Base-by-base conservation (phyloP, 2,888 invertebrate genomes). In the Lagria hirta region DNA sequence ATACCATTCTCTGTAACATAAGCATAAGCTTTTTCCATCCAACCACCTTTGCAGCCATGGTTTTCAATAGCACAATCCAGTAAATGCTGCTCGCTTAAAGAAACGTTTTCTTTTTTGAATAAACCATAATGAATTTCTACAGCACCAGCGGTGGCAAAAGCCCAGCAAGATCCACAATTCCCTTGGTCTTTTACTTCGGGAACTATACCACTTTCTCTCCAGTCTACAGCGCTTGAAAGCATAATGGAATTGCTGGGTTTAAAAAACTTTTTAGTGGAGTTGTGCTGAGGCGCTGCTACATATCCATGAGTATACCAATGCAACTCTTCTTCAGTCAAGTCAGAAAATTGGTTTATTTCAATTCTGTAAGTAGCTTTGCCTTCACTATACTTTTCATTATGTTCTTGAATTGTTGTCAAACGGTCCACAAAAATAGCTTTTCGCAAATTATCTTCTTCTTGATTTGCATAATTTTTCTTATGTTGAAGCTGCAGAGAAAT, bases 101-200 rank as follows among this genome's bases (percentile, higher is more conserved):
- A 24, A 3, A 30, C n/a, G n/a, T n/a, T n/a, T n/a, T n/a, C n/a
- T n/a, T n/a, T n/a, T n/a, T n/a, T n/a, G n/a, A n/a, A n/a, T n/a
- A n/a, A n/a, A n/a, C n/a, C n/a, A n/a, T n/a, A n/a, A n/a, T n/a
- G n/a, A n/a, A n/a, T n/a, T n/a, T n/a, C n/a, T n/a, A n/a, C n/a
- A n/a, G n/a, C n/a, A n/a, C 73, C 73, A 68, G 76, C 75, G 3
- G 80, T 65, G 57, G 79, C 78, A 66, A 83, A 83, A 2, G 82
- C 74, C 81, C 82, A 83, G 62, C 83, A 83, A 2, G 79, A 79
- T 4, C 82, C 81, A 65, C 82, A 82, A 12, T 73, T 69, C 8
- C 77, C 73, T 66, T 80, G 78, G 51, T 78, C 65, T 57, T 78
- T 78, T 2, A 78, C 71, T 0, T 71, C 71, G 1, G 78, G 77